These are phyloP conservation scores for Lepidonotus clava DNA, from an alignment of 2,888 invertebrate genomes.

Conservation along the genomic window DNA sequence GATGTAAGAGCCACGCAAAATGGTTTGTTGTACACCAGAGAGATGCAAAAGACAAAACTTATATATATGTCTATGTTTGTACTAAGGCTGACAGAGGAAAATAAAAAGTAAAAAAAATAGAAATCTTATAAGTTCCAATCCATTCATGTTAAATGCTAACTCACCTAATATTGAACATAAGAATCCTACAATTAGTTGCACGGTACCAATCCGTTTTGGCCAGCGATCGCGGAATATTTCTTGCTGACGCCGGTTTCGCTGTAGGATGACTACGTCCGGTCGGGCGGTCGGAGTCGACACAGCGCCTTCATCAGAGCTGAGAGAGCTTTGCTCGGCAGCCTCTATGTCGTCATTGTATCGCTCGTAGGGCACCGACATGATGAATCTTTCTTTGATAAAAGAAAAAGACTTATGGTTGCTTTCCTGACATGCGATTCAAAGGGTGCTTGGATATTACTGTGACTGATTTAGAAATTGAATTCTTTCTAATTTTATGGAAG, in stretches of 20 bases:
- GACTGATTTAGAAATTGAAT: not conserved
- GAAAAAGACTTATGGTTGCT: not conserved
- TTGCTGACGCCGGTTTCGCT: not conserved
- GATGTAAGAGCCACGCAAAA: too few species aligned
- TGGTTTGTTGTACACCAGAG: too few species aligned
- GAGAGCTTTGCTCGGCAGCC: not conserved
- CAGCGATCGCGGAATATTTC: conserved; percentile 33
- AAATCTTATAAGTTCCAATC: too few species aligned
- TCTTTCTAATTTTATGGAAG: not conserved
- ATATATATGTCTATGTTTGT: too few species aligned
- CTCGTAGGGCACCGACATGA: conserved; percentile 43
- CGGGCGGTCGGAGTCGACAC: not conserved
- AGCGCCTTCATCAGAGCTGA: conserved; percentile 22
- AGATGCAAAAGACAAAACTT: too few species aligned
- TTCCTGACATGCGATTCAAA: not conserved
- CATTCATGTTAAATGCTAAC: too few species aligned
- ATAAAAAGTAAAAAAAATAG: too few species aligned
- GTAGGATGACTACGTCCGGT: conserved; percentile 28
- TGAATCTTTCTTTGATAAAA: not conserved
- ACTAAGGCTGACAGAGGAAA: too few species aligned
- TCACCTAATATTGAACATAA: too few species aligned
- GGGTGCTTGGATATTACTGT: too few species aligned
- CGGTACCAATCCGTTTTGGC: not conserved
- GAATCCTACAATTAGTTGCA: not conserved
- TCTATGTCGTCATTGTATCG: conserved; percentile 38